Base-by-base conservation (phyloP, 2,797 vertebrate genomes). In the Sebastolobus alascanus region DNA sequence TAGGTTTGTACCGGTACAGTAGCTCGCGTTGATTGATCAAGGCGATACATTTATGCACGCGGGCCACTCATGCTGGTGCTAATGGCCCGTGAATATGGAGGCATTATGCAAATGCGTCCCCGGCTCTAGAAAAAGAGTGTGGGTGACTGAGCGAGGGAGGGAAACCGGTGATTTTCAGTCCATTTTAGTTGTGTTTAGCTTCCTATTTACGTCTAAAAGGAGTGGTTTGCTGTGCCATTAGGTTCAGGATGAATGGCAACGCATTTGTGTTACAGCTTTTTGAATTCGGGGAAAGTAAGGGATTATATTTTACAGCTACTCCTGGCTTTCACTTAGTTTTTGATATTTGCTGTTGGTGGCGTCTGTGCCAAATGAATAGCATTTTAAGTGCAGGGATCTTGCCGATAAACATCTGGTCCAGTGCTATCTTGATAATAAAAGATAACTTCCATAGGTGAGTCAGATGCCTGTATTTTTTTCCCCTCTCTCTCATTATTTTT, bases 71-170 rank as follows among this genome's bases (percentile, higher is more conserved):
- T 80, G 88, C 80, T 65, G 88, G 71, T 78, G 90, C 84, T 94
- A 91, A 94, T 92, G 90, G 90, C 77, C 86, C 84, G 56, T 92
- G 87, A 84, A 87, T 90, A 92, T 89, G 77, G 86, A 88, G 68
- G 88, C 80, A 91, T 94, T 93, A 94, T 94, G 92, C 86, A 92
- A 93, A 92, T 92, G 73, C 8, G 0, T 73, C 68, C 75, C 77
- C 22, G 82, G 75, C 74, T 80, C 55, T 37, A 79, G 59, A 70
- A 79, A 79, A 76, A 43, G 37, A 82, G 50, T 71, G 86, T 63
- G 77, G 75, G 75, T 84, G 84, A 89, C 77, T 13, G 87, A 85
- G 77, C 25, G 67, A 86, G 75, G 72, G 58, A 76, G 76, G 78
- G 79, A 82, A 87, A 82, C 66, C 6, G 59, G 37, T 82, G 85